phyloP scores from a whole-genome alignment of 2,888 invertebrate species.

The Lingula anatina region DNA sequence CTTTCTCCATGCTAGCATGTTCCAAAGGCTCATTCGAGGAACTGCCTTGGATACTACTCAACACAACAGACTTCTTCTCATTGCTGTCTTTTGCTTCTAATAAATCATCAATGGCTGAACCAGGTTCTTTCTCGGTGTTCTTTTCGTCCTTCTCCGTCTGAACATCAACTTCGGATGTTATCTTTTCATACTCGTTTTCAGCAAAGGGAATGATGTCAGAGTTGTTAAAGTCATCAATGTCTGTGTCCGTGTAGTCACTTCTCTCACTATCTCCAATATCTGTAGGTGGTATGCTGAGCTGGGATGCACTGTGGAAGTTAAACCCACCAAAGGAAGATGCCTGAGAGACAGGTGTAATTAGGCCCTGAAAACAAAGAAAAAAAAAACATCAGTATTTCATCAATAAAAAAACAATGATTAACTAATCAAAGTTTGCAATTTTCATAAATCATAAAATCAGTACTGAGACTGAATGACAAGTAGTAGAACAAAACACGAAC shows the following conservation, averaged over 20 bases:
- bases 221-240: background rate
- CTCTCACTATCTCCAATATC: background rate
- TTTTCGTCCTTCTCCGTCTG: background rate
- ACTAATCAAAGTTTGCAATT: too few relatives aligned
- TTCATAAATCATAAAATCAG: too few relatives aligned
- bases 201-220: constrained; percentile 20
- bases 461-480: too few relatives aligned
- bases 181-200: constrained; percentile 19
- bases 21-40: background rate
- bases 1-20: background rate
- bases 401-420: too few relatives aligned
- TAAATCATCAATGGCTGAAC: background rate
- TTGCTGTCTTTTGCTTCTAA: too few relatives aligned
- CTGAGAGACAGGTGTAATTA: too few relatives aligned
- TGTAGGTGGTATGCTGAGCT: too few relatives aligned
- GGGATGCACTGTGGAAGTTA: too few relatives aligned
- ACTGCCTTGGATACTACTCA: background rate
- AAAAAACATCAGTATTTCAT: too few relatives aligned
- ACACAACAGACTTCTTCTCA: background rate
- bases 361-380: too few relatives aligned
- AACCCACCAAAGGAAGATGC: too few relatives aligned
- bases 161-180: constrained; percentile 5
- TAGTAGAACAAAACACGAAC: too few relatives aligned
- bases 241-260: background rate
- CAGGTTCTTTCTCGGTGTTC: background rate